Evolutionary conservation across 1,140 invertebrate genomes (phyloP).

Genomic region (Riptortus pedestris): DNA sequence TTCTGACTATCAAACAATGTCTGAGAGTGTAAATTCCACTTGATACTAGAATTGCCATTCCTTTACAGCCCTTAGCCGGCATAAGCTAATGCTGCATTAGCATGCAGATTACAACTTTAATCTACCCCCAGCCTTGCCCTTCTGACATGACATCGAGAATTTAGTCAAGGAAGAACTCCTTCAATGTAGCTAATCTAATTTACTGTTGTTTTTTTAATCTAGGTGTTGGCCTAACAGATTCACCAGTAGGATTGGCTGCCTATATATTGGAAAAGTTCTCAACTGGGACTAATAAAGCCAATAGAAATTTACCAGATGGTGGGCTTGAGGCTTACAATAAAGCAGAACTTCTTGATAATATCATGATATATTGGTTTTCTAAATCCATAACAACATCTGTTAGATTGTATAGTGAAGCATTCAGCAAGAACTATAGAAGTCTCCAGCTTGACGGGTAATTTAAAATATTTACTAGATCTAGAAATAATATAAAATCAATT

Average conservation of each 20-base stretch:
- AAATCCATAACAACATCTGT: conserved; percentile 63
- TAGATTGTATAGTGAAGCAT: conserved; percentile 61
- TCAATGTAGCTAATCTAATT: no score
- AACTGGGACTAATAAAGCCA: conserved; percentile 50
- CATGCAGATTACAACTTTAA: no score
- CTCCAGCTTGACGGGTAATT: conserved; percentile 38
- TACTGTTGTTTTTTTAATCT: no score
- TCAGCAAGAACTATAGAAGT: conserved; percentile 36
- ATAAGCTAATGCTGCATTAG: no score
- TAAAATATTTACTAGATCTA: background rate
- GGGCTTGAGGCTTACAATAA: conserved; percentile 51
- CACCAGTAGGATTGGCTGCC: conserved; percentile 54
- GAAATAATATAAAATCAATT: no score
- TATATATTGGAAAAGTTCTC: conserved; percentile 67
- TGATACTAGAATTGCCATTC: no score
- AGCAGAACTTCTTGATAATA: conserved; percentile 72
- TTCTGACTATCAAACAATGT: no score
- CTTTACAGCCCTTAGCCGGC: no score
- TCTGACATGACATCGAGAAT: no score
- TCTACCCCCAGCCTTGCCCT: no score
- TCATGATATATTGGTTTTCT: conserved; percentile 80
- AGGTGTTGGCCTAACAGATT: conserved; percentile 48
- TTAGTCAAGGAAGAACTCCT: no score
- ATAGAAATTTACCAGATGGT: conserved; percentile 51
- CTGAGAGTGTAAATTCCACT: no score